A percentile compares a stretch with the other conserved stretches of the same genome.
phyloP scores from a whole-genome alignment of 1,140 invertebrate species.

The Pristionchus pacificus region DNA sequence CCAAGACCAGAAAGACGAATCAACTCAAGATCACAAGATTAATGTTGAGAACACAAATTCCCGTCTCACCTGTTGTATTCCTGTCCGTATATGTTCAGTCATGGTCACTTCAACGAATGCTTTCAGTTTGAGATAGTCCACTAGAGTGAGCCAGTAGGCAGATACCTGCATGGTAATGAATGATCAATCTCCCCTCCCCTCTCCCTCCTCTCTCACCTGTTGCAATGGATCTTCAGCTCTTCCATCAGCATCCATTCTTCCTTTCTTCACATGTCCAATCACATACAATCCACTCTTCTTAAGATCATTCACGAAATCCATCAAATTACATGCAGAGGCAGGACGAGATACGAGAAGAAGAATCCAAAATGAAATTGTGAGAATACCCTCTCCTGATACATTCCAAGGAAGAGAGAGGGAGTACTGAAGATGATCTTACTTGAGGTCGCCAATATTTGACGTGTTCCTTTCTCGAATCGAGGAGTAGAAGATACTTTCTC shows the following conservation, averaged over 20 bases:
- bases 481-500: conserved; percentile 86
- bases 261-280: conserved; percentile 54
- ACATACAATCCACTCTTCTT: conserved; percentile 81
- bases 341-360: conserved; percentile 85
- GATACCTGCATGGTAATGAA: conserved; percentile 43
- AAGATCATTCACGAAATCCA: conserved; percentile 92
- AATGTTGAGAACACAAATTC: conserved; percentile 12
- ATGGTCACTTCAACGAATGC: conserved; percentile 93
- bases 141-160: conserved; percentile 54
- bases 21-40: conserved; percentile 58
- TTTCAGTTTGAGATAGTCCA: conserved; percentile 65
- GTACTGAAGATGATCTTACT: not conserved
- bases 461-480: conserved; percentile 92
- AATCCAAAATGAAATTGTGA: conserved; percentile 72
- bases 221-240: conserved; percentile 50
- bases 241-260: conserved; percentile 35
- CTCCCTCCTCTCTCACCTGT: conserved; percentile 30
- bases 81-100: conserved; percentile 76
- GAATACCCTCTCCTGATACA: not conserved
- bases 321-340: conserved; percentile 79
- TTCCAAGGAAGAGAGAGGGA: not conserved
- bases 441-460: conserved; percentile 62
- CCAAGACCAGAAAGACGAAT: conserved; percentile 86
- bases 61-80: conserved; percentile 73
- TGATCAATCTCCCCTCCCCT: too few relatives aligned